Conservation (phyloP, 1,140 invertebrate species). For the Drosophila ananassae region DNA sequence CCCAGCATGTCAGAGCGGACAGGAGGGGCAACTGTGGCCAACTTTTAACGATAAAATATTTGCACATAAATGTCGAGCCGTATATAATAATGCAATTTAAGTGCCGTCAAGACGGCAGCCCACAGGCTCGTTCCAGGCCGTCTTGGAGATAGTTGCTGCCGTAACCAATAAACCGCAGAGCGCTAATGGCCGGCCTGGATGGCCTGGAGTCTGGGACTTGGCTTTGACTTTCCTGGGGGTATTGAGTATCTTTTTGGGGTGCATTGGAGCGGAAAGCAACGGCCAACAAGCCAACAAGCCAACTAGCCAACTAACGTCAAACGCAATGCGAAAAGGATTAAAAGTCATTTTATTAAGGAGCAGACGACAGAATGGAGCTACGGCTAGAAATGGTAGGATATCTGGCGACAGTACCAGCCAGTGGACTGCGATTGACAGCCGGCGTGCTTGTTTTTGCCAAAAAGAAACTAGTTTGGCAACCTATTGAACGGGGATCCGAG, state of each 20-base stretch:
- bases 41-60: constrained; percentile 79
- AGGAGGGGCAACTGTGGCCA: constrained; percentile 37
- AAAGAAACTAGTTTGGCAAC: constrained; percentile 60
- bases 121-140: constrained; percentile 16
- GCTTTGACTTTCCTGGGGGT: constrained; percentile 2
- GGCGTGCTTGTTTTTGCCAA: constrained; percentile 61
- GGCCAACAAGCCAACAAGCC: neutral
- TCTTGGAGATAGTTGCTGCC: constrained; percentile 51
- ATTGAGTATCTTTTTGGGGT: constrained; percentile 23
- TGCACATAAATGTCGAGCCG: constrained; percentile 79
- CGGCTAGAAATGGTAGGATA: neutral
- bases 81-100: constrained; percentile 80
- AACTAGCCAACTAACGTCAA: constrained; percentile 59
- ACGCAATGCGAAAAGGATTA: constrained; percentile 82
- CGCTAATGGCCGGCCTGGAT: constrained; percentile 57
- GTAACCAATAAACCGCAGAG: constrained; percentile 76
- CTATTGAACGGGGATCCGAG: constrained; percentile 54
- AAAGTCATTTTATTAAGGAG: constrained; percentile 79
- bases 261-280: constrained; percentile 53
- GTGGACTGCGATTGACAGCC: constrained; percentile 47
- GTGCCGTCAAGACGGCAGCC: constrained; percentile 43
- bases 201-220: constrained; percentile 1
- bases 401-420: constrained; percentile 13
- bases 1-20: neutral
- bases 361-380: constrained; percentile 32